Conservation (phyloP, 1,140 invertebrate species). For the Calosoma granatense region DNA sequence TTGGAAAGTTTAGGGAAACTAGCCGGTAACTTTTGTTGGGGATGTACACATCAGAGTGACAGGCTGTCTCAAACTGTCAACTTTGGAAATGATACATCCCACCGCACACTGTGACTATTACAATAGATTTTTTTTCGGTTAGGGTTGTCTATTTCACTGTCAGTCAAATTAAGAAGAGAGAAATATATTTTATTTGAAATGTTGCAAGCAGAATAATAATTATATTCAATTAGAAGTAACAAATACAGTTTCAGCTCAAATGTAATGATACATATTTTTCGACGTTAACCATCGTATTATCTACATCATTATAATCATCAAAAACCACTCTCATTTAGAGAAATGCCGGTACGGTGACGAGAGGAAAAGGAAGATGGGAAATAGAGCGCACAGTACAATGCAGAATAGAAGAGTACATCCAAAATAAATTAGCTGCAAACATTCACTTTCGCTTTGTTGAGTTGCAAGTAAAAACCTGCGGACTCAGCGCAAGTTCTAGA, state of each 20-base stretch:
- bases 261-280: no score
- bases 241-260: no score
- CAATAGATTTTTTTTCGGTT: background rate
- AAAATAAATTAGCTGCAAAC: constrained; percentile 7
- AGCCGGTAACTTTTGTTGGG: background rate
- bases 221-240: no score
- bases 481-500: background rate
- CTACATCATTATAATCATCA: no score
- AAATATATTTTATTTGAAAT: no score
- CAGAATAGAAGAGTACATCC: background rate
- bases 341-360: background rate
- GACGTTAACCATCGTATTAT: no score
- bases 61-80: background rate
- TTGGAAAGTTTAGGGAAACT: background rate
- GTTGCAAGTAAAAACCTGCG: background rate
- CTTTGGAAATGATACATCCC: background rate
- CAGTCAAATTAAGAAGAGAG: no score
- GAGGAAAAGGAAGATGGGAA: no score
- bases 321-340: no score
- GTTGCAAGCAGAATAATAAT: no score
- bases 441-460: constrained; percentile 9
- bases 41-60: background rate
- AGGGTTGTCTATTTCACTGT: background rate
- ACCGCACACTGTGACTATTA: background rate
- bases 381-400: no score